These are phyloP conservation scores for Dicentrarchus labrax DNA, from an alignment of 2,113 vertebrate genomes.

Conservation along the genomic window DNA sequence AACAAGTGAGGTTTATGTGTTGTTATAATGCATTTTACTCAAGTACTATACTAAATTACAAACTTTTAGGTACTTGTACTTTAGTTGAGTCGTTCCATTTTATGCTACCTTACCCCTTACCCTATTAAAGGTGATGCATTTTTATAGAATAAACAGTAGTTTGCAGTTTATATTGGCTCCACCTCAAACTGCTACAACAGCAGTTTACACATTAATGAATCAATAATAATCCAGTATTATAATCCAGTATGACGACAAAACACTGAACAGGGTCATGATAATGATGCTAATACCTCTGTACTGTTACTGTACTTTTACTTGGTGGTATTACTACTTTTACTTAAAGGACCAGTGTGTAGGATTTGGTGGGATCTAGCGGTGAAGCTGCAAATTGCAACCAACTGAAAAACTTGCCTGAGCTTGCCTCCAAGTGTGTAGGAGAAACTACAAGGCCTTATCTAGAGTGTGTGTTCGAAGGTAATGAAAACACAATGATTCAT, in stretches of 20 bases:
- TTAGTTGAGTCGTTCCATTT: background rate
- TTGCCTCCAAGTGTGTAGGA: too few species aligned
- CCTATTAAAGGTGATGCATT: background rate
- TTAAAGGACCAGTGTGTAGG: too few species aligned
- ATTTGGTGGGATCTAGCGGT: too few species aligned
- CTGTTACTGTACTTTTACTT: background rate
- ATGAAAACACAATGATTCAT: too few species aligned
- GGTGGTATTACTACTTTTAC: background rate
- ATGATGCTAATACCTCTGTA: background rate
- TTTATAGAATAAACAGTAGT: too few species aligned
- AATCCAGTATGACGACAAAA: background rate
- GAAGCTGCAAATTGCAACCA: too few species aligned
- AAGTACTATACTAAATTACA: background rate
- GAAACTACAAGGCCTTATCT: too few species aligned
- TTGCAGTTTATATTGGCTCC: background rate
- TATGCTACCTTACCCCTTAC: background rate
- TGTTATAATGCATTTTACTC: background rate
- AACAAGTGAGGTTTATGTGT: background rate
- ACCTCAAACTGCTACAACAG: background rate
- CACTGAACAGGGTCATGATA: background rate
- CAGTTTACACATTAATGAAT: background rate
- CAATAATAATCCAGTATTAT: background rate
- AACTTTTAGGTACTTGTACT: background rate
- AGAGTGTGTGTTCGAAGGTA: too few species aligned
- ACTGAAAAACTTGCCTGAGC: too few species aligned